Percentiles rank a stretch among this genome's conserved stretches.
Conservation (phyloP, 2,888 invertebrate genomes). For the Lobophora halterata region DNA sequence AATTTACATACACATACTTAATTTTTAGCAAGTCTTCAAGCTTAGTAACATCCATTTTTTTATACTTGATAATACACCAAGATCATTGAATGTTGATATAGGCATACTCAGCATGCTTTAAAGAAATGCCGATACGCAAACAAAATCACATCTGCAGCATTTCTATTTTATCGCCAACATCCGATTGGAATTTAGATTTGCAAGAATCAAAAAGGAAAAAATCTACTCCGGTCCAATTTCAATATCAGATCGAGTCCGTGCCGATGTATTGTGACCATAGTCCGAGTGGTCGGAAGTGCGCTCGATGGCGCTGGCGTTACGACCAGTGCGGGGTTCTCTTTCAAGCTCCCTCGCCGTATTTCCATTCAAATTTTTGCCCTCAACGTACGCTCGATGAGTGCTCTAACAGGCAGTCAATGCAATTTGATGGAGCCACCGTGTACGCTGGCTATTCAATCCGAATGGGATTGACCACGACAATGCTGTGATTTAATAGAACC, state of each 20-base stretch:
- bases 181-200: conserved; percentile 27
- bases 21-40: no score
- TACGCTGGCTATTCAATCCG: conserved; percentile 59
- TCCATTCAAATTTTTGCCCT: conserved; percentile 80
- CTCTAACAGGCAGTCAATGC: conserved; percentile 74
- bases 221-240: conserved; percentile 66
- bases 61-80: no score
- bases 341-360: conserved; percentile 53
- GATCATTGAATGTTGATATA: no score
- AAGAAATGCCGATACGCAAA: neutral
- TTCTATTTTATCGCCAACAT: conserved; percentile 3
- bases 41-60: no score
- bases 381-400: conserved; percentile 67
- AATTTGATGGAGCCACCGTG: conserved; percentile 76
- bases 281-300: conserved; percentile 70
- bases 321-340: conserved; percentile 42
- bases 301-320: conserved; percentile 51
- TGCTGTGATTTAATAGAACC: conserved; percentile 70
- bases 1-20: neutral
- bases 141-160: neutral
- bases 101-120: no score
- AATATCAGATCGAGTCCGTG: conserved; percentile 67
- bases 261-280: conserved; percentile 62
- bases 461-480: conserved; percentile 71
- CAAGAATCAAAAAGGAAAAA: conserved; percentile 43